phyloP scores from a whole-genome alignment of 2,113 vertebrate species.

The Oriolus oriolus region DNA sequence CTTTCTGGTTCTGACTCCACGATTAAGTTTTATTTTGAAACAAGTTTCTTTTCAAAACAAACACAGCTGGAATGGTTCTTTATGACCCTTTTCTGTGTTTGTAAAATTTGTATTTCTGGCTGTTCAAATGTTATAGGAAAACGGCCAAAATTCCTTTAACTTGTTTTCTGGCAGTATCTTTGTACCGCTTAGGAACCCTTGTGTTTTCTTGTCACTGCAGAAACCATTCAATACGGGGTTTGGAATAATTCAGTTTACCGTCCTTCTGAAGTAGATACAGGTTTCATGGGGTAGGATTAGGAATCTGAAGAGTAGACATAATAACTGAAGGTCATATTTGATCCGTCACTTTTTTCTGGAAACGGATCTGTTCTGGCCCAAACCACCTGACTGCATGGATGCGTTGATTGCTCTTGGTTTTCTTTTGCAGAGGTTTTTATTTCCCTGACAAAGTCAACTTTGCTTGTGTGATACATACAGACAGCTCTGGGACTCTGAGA shows the following conservation, averaged over 20 bases:
- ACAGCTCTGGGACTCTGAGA: neutral
- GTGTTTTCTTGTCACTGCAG: neutral
- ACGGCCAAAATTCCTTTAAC: neutral
- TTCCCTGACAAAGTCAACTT: neutral
- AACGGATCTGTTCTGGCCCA: neutral
- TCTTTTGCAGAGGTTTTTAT: neutral
- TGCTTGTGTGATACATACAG: neutral
- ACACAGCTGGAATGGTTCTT: neutral
- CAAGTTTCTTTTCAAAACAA: conserved; percentile 1
- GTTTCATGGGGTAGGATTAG: neutral
- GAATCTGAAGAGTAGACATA: neutral
- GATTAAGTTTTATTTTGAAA: neutral
- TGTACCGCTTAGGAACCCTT: neutral
- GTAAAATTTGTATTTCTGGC: conserved; percentile 4
- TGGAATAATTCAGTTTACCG: neutral
- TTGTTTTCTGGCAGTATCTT: conserved; percentile 1
- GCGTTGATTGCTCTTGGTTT: neutral
- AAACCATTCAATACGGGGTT: neutral
- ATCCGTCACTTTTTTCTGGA: neutral
- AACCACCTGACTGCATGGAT: rapidly evolving
- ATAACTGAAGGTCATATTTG: neutral
- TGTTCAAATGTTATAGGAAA: neutral
- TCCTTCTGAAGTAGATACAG: neutral
- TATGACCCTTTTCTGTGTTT: neutral
- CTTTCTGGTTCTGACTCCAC: neutral